A percentile compares a stretch with the other conserved stretches of the same genome.
Conservation (phyloP, 2,797 vertebrate species). For the Moxostoma hubbsi region DNA sequence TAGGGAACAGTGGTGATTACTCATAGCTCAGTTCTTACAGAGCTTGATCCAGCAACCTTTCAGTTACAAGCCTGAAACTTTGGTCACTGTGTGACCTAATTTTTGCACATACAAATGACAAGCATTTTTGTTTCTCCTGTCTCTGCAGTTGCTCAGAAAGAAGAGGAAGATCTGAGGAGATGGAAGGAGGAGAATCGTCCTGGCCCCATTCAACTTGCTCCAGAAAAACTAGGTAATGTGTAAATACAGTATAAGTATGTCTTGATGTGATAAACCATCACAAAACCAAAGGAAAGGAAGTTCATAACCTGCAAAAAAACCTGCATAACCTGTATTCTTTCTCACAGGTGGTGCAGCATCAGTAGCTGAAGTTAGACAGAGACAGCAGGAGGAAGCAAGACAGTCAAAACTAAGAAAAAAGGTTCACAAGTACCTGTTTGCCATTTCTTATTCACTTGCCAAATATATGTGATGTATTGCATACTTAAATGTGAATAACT, state of each 20-base stretch:
- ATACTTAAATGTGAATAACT: constrained; percentile 55
- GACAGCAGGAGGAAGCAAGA: constrained; percentile 70
- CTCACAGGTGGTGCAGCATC: constrained; percentile 79
- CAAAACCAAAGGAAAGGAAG: not conserved
- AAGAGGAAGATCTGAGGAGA: constrained; percentile 70
- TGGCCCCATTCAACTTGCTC: constrained; percentile 68
- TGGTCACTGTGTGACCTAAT: not conserved
- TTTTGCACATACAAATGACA: not conserved
- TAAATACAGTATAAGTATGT: constrained; percentile 3
- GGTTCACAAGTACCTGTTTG: constrained; percentile 69
- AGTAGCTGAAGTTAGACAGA: constrained; percentile 78
- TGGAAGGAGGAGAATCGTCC: constrained; percentile 74
- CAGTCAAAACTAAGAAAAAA: constrained; percentile 82
- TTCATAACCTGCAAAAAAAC: not conserved
- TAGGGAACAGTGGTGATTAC: too few species aligned
- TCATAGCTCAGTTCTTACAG: too few species aligned
- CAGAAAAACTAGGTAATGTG: constrained; percentile 79
- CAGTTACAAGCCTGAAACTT: not conserved
- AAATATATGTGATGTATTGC: constrained; percentile 3
- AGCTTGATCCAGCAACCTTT: too few species aligned
- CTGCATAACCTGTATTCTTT: constrained; percentile 26
- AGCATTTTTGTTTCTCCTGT: constrained; percentile 1
- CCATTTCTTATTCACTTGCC: not conserved
- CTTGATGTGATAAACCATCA: constrained; percentile 1
- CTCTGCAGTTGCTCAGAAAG: constrained; percentile 80